These are phyloP conservation scores for Calameuta pallipes DNA, from an alignment of 2,888 invertebrate genomes.

Conservation along the genomic window DNA sequence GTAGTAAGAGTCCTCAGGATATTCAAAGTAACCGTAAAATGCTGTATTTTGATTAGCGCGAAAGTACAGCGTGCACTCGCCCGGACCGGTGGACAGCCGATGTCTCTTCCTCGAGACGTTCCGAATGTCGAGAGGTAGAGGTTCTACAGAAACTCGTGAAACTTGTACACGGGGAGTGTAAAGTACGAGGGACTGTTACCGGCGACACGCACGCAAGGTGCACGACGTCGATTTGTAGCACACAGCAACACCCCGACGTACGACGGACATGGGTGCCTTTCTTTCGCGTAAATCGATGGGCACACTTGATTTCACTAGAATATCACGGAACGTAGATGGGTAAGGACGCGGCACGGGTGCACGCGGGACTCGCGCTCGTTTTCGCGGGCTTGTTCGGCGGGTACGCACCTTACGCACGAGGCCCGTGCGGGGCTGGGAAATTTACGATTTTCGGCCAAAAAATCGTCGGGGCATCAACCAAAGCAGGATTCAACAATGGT, in stretches of 20 bases:
- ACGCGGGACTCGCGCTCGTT: background rate
- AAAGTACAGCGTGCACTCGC: conserved; percentile 5
- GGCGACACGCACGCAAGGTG: conserved; percentile 42
- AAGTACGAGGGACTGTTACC: conserved; percentile 32
- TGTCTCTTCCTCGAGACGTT: background rate
- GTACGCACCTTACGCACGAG: conserved; percentile 54
- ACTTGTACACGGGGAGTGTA: conserved; percentile 1
- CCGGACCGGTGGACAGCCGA: background rate
- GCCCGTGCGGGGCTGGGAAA: conserved; percentile 50
- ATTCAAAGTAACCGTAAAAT: background rate
- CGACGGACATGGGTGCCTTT: conserved; percentile 39
- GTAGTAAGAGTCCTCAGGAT: background rate
- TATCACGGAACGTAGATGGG: conserved; percentile 6
- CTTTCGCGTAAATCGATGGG: conserved; percentile 53
- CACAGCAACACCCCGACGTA: conserved; percentile 50
- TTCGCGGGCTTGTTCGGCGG: conserved; percentile 17
- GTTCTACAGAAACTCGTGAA: conserved; percentile 5
- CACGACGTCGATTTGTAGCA: conserved; percentile 27
- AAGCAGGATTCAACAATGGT: conserved; percentile 64
- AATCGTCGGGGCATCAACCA: conserved; percentile 61
- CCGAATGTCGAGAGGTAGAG: background rate
- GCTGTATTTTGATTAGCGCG: background rate
- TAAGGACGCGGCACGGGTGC: conserved; percentile 13
- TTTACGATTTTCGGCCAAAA: conserved; percentile 53
- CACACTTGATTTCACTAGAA: conserved; percentile 52